Percentiles rank a stretch among this genome's conserved stretches.
Conservation (phyloP, 2,888 invertebrate genomes). For the Hirtodrosophila cameraria region DNA sequence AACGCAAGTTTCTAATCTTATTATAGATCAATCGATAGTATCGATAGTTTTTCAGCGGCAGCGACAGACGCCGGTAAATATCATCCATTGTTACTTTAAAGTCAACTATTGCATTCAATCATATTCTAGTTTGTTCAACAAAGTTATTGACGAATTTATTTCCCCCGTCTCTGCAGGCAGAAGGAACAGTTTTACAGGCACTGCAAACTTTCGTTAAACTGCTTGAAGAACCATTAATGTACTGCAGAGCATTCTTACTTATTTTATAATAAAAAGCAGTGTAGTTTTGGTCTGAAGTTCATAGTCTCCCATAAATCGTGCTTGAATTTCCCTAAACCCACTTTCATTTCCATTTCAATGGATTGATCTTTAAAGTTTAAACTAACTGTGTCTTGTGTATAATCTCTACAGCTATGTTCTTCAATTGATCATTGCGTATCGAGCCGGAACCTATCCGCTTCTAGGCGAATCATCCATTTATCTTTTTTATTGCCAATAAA, state of each 20-base stretch:
- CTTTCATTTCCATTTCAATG: slow-evolving; percentile 1
- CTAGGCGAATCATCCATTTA: slow-evolving; percentile 60
- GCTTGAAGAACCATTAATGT: slow-evolving; percentile 50
- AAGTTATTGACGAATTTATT: no score
- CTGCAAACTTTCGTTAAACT: no score
- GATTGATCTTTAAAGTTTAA: background rate
- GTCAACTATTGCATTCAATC: background rate
- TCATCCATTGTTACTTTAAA: no score
- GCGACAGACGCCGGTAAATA: slow-evolving; percentile 89
- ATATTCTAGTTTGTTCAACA: slow-evolving; percentile 9
- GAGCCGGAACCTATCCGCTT: slow-evolving; percentile 47
- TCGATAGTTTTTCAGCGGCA: slow-evolving; percentile 94
- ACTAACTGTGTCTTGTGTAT: background rate
- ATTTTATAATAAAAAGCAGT: slow-evolving; percentile 36
- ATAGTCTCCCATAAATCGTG: no score
- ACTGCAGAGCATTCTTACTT: slow-evolving; percentile 5
- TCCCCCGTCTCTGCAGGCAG: no score
- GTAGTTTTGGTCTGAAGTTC: background rate
- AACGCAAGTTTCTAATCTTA: slow-evolving; percentile 38
- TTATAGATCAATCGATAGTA: slow-evolving; percentile 88
- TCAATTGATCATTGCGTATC: background rate
- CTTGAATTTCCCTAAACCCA: background rate
- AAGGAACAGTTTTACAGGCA: no score
- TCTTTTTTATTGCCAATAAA: slow-evolving; percentile 48
- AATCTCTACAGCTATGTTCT: slow-evolving; percentile 19